Base-by-base conservation (phyloP, 1,140 invertebrate species). In the Drosophila nannoptera region DNA sequence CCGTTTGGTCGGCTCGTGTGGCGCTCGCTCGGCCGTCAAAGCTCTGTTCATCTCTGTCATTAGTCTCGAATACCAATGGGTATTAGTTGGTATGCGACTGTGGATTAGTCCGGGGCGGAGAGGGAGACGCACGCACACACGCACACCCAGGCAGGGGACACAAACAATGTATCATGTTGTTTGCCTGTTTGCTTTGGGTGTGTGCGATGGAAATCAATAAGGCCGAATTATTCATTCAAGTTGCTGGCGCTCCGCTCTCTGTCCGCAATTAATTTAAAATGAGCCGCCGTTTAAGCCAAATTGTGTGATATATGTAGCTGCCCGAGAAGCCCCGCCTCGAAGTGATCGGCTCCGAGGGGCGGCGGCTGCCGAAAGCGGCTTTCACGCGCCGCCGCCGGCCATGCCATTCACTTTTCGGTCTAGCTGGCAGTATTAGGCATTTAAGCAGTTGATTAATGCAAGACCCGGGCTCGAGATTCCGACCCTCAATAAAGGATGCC, bases 181-280 rank as follows among this genome's bases (percentile, higher is more conserved):
- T 49, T 56, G 62, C 35, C 35, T 52, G 53, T 66, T 66, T 56
- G 33, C 33, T 55, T 48, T 55, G 33, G n/a, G 40, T 16, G 42
- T 29, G 16, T 33, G 31, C 14, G 22, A 29, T 40, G 43, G 36
- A 73, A 76, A 78, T 83, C 80, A 70, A 84, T 83, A 78, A 65
- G 70, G 40, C 65, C 35, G 50, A 67, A 73, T 73, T 64, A 83
- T 78, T 68, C 52, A 78, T 84, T 83, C 32, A 59, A 70, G 67
- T 59, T 36, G 59, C 46, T 48, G 69, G 42, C 29, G 46, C 31
- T 42, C 35, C 54, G 46, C 35, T 40, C 31, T 42, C 43, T 54
- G 35, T 63, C 52, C 72, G 67, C 72, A 78, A 83, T 83, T 83
- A 83, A 83, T 83, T 77, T 83, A 53, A 69, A 83, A 83, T 73